phyloP scores from a whole-genome alignment of 2,888 invertebrate species.

The Drosophila pseudotalamancana region DNA sequence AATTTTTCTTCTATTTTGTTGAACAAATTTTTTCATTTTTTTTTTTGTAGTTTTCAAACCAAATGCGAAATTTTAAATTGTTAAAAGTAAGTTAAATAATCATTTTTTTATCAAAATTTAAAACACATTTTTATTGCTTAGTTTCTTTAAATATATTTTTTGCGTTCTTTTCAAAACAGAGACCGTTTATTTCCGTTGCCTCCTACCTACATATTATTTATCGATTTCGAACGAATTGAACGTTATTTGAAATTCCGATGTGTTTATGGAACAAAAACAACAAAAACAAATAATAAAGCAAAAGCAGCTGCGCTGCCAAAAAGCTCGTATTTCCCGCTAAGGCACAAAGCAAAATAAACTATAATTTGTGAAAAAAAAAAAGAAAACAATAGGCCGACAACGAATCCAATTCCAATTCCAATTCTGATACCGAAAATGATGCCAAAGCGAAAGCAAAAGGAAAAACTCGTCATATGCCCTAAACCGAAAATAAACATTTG shows the following conservation, averaged over 20 bases:
- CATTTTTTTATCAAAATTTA: background rate
- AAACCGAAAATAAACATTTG: conserved; percentile 71
- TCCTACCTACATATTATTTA: conserved; percentile 8
- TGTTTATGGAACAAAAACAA: conserved; percentile 38
- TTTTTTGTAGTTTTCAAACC: background rate
- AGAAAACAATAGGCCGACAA: conserved; percentile 21
- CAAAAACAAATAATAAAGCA: conserved; percentile 9
- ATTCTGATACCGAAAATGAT: conserved; percentile 31
- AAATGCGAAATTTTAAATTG: too few species aligned
- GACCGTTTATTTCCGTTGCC: background rate
- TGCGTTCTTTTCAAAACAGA: background rate
- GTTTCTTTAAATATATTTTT: background rate
- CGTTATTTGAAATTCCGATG: conserved; percentile 23
- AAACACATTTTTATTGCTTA: too few species aligned
- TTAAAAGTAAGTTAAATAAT: too few species aligned
- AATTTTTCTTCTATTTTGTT: conserved; percentile 3
- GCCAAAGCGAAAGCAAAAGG: conserved; percentile 54
- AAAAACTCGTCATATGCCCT: conserved; percentile 33
- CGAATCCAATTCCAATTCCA: background rate
- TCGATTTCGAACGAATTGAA: conserved; percentile 18
- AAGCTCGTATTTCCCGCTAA: conserved; percentile 58
- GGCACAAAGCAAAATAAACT: conserved; percentile 57
- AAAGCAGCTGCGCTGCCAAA: conserved; percentile 31
- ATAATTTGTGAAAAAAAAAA: conserved; percentile 48
- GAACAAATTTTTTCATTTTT: background rate